Evolutionary conservation across 2,797 vertebrate genomes (phyloP), one percentile per base, ranked within the genome.

Genomic region (Linurgus olivaceus): DNA sequence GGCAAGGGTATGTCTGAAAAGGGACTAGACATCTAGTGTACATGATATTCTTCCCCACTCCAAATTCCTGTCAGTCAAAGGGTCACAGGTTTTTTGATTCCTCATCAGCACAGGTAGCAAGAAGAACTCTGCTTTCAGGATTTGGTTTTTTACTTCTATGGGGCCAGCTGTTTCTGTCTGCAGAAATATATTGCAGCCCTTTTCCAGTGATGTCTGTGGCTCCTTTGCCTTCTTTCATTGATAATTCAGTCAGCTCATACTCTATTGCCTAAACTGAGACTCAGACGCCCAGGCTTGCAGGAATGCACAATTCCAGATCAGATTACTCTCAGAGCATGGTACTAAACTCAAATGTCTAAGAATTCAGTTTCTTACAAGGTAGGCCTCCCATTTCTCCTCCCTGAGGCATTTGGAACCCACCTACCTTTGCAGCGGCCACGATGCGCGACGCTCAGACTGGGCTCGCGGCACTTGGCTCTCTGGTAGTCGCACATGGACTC

Each of bases 341-440:
- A 54, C 44, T 65, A 48, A 77, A 72, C 45, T 40, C 29, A 65
- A 47, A 20, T 15, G 28, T 72, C 40, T 50, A 58, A 18, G 18
- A 80, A 72, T 19, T 13, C n/a, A 6, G 8, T 55, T 79, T 83
- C 25, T 54, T 18, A 12, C 0, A 6, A 54, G 23, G 33, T 0
- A 45, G 47, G 25, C 37, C 31, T 47, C 33, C 35, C 37, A 10
- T 1, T 63, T 21, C 7, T 25, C 55, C 62, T 48, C 38, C 31
- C 33, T 31, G 88, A 67, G 38, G 51, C 29, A 45, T 5, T 7
- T 68, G 70, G 85, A 55, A 45, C 38, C 18, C 78, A 91, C 91
- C 96, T 96, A 99, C 99, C 99, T 99, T 98, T 99, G 98, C 99
- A 99, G 23, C 98, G 98, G n/a, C 99, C 99, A 1, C 99, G 98